phyloP scores from a whole-genome alignment of 2,113 vertebrate species.

The Rhadina sibilatrix region DNA sequence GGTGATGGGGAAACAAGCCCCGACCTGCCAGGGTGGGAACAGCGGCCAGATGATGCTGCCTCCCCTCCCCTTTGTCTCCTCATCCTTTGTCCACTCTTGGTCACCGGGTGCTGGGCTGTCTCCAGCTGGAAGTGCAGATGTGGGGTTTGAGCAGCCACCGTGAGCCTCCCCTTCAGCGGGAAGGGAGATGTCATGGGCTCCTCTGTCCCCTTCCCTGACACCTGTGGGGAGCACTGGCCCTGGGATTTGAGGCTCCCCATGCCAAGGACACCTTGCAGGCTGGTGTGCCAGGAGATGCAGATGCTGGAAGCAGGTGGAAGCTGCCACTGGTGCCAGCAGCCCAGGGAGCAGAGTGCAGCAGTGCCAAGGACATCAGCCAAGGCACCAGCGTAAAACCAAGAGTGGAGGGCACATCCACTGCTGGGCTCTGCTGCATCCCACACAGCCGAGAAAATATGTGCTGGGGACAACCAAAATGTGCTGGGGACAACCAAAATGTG shows the following conservation, averaged over 20 bases:
- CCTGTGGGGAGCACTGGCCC: not conserved
- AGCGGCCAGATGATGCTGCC: not conserved
- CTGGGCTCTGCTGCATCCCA: not conserved
- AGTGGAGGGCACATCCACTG: not conserved
- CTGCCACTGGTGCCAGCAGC: not conserved
- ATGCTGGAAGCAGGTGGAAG: not conserved
- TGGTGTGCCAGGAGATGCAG: not conserved
- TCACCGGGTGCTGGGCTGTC: not conserved
- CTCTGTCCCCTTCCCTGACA: not conserved
- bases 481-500: not conserved
- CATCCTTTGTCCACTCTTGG: not conserved
- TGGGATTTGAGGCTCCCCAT: not conserved
- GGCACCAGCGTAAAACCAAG: not conserved
- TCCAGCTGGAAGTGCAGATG: not conserved
- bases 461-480: not conserved
- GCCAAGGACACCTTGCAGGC: accelerated
- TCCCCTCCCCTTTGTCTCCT: conserved; percentile 14
- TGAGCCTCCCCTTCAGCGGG: not conserved
- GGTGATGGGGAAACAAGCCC: conserved; percentile 48
- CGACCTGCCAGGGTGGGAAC: not conserved
- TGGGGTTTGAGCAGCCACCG: not conserved
- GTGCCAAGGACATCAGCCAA: not conserved
- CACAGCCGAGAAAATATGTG: not conserved
- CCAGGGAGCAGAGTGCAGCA: not conserved
- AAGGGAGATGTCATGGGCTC: not conserved